Evolutionary conservation across 2,113 vertebrate genomes (phyloP).

Genomic region (Tetraodon nigroviridis): DNA sequence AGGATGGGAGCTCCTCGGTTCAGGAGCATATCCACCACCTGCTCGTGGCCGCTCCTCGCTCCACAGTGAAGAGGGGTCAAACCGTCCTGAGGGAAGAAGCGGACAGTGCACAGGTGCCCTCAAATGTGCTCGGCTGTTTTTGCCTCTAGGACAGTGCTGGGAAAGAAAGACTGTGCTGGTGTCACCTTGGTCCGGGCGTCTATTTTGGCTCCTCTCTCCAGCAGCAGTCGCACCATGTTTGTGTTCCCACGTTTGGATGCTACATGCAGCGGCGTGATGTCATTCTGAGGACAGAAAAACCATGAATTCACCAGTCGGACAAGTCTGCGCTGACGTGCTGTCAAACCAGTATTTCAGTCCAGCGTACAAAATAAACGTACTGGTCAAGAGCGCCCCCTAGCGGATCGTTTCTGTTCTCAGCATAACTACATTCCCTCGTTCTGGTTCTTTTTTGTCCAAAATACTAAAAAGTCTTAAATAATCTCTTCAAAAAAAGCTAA

Average conservation of each 20-base stretch:
- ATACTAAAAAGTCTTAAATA: background rate
- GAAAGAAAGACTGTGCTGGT: background rate
- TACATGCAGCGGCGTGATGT: slow-evolving; percentile 95
- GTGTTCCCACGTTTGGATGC: slow-evolving; percentile 95
- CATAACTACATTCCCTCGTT: background rate
- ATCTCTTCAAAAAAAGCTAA: background rate
- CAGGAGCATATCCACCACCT: slow-evolving; percentile 95
- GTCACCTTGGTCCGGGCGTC: slow-evolving; percentile 95
- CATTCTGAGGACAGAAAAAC: slow-evolving; percentile 77
- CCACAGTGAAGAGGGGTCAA: slow-evolving; percentile 95
- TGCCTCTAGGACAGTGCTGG: no score
- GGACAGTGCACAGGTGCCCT: no score
- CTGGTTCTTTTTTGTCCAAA: background rate
- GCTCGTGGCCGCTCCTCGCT: slow-evolving; percentile 93
- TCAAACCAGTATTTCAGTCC: background rate
- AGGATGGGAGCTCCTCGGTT: slow-evolving; percentile 93
- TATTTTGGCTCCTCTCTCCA: slow-evolving; percentile 94
- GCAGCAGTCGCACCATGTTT: slow-evolving; percentile 94
- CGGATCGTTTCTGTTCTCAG: background rate
- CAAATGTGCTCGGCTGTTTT: no score
- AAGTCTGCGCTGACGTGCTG: background rate
- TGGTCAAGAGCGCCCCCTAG: slow-evolving; percentile 40
- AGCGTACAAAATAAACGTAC: background rate
- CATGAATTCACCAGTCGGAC: background rate
- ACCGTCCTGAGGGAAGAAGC: slow-evolving; percentile 78